Conservation (phyloP, 2,113 vertebrate species). For the Grantiella picta region DNA sequence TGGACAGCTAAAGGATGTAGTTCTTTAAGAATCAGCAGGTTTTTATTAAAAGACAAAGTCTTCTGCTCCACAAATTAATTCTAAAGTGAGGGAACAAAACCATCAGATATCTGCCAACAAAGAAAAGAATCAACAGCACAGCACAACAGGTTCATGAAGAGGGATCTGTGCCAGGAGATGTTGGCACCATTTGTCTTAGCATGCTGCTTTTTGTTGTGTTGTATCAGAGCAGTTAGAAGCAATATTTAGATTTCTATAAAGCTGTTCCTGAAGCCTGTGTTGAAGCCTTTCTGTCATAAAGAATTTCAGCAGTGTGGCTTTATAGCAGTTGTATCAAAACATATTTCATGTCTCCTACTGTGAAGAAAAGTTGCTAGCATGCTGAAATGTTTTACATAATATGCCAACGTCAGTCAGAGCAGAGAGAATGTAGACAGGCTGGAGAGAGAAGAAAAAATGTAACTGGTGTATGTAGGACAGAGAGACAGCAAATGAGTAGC, state of each 20-base stretch:
- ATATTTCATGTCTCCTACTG: conserved; percentile 6
- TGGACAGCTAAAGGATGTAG: neutral
- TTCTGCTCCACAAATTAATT: neutral
- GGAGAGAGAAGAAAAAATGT: neutral
- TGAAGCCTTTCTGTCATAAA: neutral
- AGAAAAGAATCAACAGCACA: neutral
- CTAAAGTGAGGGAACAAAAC: neutral
- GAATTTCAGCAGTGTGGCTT: neutral
- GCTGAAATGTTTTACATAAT: neutral
- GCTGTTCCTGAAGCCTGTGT: neutral
- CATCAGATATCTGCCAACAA: neutral
- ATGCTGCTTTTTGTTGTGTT: neutral
- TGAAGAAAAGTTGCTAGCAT: neutral
- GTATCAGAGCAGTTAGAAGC: neutral
- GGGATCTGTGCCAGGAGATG: neutral
- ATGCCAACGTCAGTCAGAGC: neutral
- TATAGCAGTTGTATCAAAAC: conserved; percentile 8
- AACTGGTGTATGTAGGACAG: neutral
- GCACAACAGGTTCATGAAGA: neutral
- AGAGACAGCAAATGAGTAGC: neutral
- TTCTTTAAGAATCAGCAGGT: neutral
- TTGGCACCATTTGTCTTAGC: neutral
- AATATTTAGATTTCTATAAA: neutral
- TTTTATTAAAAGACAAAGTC: neutral
- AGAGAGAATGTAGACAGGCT: neutral